A percentile compares a stretch with the other conserved stretches of the same genome.
Evolutionary conservation across 2,113 vertebrate genomes (phyloP).

Genomic region (Rattus norvegicus): DNA sequence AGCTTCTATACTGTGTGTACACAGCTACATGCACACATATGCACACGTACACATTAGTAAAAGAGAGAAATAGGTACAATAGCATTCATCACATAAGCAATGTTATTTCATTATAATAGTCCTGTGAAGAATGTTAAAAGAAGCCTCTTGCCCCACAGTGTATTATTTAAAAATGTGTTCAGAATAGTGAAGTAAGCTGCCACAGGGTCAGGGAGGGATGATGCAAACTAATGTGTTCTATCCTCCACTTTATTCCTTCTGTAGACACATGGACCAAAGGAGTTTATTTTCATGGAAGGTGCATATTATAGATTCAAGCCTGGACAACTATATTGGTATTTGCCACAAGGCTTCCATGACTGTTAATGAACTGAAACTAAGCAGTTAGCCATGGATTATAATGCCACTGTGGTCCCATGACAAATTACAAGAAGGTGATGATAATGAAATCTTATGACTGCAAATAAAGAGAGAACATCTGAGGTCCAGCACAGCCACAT

Average conservation of each 20-base stretch:
- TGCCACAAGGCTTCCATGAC: conserved; percentile 45
- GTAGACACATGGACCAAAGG: neutral
- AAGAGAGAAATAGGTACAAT: neutral
- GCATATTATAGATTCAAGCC: conserved; percentile 18
- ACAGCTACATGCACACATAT: neutral
- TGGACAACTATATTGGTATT: neutral
- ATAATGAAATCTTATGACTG: conserved; percentile 69
- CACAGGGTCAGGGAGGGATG: neutral
- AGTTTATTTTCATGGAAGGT: conserved; percentile 50
- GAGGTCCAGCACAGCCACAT: conserved; percentile 45
- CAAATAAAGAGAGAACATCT: conserved; percentile 52
- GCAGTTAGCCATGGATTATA: conserved; percentile 66
- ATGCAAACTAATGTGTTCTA: neutral
- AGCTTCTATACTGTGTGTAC: neutral
- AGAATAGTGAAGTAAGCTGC: neutral
- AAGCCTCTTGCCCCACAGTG: neutral
- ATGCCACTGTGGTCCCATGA: conserved; percentile 63
- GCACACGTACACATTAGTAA: neutral
- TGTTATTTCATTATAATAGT: neutral
- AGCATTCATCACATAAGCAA: neutral
- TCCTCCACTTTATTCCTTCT: neutral
- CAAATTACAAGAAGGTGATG: conserved; percentile 60
- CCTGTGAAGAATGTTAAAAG: neutral
- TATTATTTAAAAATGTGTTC: neutral
- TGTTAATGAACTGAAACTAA: conserved; percentile 68